Conservation (phyloP, 2,113 vertebrate species). For the Toxostoma redivivum region DNA sequence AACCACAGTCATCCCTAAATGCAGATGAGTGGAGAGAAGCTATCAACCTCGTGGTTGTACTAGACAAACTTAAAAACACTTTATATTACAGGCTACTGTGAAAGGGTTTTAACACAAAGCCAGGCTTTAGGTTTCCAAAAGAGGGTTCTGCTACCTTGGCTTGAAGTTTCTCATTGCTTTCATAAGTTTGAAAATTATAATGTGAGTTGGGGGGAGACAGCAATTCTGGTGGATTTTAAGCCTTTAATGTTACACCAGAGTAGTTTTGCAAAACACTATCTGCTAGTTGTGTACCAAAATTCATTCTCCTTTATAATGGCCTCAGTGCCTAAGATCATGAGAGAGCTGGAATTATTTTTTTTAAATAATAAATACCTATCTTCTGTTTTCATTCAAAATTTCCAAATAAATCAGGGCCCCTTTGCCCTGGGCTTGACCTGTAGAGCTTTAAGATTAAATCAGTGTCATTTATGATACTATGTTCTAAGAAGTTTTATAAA, state of each 20-base stretch:
- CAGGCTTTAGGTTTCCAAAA: neutral
- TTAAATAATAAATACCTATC: neutral
- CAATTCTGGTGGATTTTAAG: neutral
- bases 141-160: neutral
- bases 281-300: neutral
- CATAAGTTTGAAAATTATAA: neutral
- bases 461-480: neutral
- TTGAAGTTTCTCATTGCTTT: neutral
- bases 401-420: neutral
- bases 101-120: neutral
- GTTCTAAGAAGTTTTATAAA: neutral
- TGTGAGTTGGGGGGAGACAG: neutral
- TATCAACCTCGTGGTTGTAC: neutral
- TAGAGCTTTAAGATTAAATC: neutral
- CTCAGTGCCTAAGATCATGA: neutral
- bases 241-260: neutral
- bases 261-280: neutral
- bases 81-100: neutral
- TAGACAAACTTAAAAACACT: constrained; percentile 18
- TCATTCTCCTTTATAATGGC: neutral
- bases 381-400: neutral
- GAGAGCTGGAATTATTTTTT: neutral
- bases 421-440: neutral
- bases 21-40: constrained; percentile 14
- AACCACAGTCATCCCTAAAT: constrained; percentile 33